phyloP scores from a whole-genome alignment of 2,888 invertebrate genomes.

The Ceriagrion tenellum region DNA sequence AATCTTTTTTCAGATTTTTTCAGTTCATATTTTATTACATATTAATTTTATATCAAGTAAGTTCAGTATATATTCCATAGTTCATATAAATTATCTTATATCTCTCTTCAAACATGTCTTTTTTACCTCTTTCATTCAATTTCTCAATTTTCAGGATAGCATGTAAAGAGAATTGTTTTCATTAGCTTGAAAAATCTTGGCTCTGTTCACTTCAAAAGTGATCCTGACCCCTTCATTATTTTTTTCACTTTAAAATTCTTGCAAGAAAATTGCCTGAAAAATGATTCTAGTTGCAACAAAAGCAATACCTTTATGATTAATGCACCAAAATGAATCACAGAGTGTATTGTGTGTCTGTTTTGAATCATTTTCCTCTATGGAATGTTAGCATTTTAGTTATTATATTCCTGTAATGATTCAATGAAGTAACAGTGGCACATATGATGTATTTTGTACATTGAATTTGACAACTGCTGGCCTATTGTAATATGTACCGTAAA shows the following conservation, averaged over 20 bases:
- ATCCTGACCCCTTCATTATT: neutral
- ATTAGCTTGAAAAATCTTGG: constrained; percentile 59
- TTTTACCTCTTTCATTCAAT: neutral
- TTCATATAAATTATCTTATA: neutral
- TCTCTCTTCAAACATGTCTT: neutral
- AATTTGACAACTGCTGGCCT: neutral
- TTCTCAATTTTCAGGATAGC: neutral
- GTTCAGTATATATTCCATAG: neutral
- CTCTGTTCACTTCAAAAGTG: neutral
- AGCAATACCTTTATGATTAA: neutral
- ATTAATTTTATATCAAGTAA: neutral
- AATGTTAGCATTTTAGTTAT: neutral
- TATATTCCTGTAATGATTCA: neutral
- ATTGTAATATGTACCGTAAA: neutral
- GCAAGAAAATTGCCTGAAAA: neutral
- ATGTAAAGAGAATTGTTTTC: neutral
- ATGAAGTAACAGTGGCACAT: neutral
- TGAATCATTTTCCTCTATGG: neutral
- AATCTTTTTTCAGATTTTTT: neutral
- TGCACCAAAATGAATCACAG: constrained; percentile 15
- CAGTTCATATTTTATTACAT: neutral
- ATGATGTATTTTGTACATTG: neutral
- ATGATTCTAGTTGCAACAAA: neutral
- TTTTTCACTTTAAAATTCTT: neutral
- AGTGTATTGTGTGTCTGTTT: neutral